phyloP scores from a whole-genome alignment of 2,888 invertebrate species.

The Clistopyga incitator region DNA sequence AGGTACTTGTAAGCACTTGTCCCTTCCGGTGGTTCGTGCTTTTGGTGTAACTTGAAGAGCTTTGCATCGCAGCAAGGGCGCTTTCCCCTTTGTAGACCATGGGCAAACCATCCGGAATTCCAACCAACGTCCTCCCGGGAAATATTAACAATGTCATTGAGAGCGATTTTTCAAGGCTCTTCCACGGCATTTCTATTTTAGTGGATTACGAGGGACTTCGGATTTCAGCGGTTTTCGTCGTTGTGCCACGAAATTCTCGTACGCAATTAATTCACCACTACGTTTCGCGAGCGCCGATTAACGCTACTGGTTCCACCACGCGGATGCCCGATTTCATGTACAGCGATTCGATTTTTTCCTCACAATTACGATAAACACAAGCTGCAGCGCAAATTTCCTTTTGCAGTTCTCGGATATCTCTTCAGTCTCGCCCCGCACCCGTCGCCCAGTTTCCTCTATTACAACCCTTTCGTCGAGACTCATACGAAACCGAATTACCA shows the following conservation, averaged over 20 bases:
- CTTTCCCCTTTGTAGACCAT: constrained; percentile 15
- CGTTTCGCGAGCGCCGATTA: constrained; percentile 21
- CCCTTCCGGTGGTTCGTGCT: constrained; percentile 26
- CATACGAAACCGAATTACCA: not conserved
- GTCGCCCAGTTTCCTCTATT: not conserved
- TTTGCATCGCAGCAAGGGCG: constrained; percentile 1
- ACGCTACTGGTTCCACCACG: not conserved
- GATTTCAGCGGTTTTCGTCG: too few species aligned
- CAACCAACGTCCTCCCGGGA: not conserved
- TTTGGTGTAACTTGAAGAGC: constrained; percentile 15
- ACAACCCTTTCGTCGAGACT: not conserved
- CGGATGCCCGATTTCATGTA: not conserved
- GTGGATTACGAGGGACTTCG: not conserved
- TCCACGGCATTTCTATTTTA: not conserved
- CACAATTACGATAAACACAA: constrained; percentile 9
- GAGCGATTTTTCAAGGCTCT: constrained; percentile 11
- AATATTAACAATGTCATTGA: constrained; percentile 45
- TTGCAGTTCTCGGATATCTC: constrained; percentile 1
- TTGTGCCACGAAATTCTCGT: not conserved
- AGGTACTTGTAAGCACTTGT: constrained; percentile 36
- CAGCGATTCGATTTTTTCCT: constrained; percentile 18
- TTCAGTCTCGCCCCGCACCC: not conserved
- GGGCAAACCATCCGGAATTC: constrained; percentile 15
- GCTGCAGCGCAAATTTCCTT: not conserved
- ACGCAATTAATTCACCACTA: constrained; percentile 14